Conservation (phyloP, 1,140 invertebrate species). For the Caerostris darwini region DNA sequence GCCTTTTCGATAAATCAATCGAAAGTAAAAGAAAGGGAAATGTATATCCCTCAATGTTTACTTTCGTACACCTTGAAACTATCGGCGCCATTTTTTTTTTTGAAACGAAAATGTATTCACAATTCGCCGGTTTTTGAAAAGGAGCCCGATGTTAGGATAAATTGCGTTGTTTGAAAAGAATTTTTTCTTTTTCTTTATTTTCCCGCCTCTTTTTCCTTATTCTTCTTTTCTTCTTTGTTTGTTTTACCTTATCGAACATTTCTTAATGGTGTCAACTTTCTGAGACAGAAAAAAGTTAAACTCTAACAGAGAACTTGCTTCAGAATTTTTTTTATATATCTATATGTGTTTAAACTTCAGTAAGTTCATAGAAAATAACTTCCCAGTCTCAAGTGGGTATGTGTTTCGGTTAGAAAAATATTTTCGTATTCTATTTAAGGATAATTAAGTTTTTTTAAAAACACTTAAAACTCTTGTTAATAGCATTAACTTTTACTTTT, state of each 20-base stretch:
- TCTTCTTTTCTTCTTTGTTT: neutral
- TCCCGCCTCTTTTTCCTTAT: neutral
- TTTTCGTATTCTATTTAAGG: neutral
- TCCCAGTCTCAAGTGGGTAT: neutral
- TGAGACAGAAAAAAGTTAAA: neutral
- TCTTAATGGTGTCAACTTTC: slow-evolving; percentile 51
- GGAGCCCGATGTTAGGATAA: slow-evolving; percentile 36
- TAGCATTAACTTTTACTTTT: no score
- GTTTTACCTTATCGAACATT: slow-evolving; percentile 47
- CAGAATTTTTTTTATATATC: neutral
- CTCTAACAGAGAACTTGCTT: neutral
- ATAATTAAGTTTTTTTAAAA: neutral
- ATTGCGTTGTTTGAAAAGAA: slow-evolving; percentile 45
- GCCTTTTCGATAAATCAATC: slow-evolving; percentile 42
- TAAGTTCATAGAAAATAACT: slow-evolving; percentile 22
- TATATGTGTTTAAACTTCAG: neutral
- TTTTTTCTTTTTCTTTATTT: neutral
- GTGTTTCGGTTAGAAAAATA: neutral
- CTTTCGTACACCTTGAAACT: slow-evolving; percentile 4
- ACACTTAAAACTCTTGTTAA: no score
- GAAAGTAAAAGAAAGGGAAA: neutral
- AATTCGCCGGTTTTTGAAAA: slow-evolving; percentile 22
- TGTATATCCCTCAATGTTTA: slow-evolving; percentile 41
- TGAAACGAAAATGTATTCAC: slow-evolving; percentile 41
- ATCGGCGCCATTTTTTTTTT: neutral